Evolutionary conservation across 1,140 invertebrate species (phyloP).

Genomic region (Psix sp.): DNA sequence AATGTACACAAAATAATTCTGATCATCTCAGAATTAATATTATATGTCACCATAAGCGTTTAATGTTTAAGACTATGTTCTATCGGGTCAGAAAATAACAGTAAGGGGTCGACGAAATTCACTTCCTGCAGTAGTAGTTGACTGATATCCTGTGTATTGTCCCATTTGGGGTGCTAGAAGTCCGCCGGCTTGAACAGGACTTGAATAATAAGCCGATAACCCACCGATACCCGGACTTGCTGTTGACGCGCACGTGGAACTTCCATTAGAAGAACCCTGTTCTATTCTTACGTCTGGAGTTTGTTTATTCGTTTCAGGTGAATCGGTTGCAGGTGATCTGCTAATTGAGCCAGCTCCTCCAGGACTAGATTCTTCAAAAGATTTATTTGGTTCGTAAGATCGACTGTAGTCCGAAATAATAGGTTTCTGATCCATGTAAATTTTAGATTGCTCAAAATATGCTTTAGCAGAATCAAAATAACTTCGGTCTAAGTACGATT

Average conservation of each 20-base stretch:
- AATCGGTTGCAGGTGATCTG: conserved; percentile 79
- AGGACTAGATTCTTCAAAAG: conserved; percentile 86
- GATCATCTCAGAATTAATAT: conserved; percentile 34
- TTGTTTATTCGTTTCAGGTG: conserved; percentile 79
- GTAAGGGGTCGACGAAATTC: conserved; percentile 88
- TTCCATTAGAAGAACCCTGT: conserved; percentile 75
- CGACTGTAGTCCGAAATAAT: conserved; percentile 75
- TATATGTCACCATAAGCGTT: conserved; percentile 57
- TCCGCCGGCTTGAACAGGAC: conserved; percentile 75
- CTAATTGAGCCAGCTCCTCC: conserved; percentile 72
- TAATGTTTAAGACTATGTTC: conserved; percentile 72
- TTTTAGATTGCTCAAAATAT: conserved; percentile 85
- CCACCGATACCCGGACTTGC: conserved; percentile 79
- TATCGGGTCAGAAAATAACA: conserved; percentile 91
- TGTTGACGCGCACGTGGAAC: conserved; percentile 79
- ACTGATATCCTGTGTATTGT: conserved; percentile 81
- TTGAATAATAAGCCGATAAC: conserved; percentile 80
- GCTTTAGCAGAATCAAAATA: conserved; percentile 85
- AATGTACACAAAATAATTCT: conserved; percentile 39
- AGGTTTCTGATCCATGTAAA: conserved; percentile 86
- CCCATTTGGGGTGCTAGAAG: conserved; percentile 79
- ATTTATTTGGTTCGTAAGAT: conserved; percentile 75
- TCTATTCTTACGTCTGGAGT: conserved; percentile 77
- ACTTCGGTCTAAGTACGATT: conserved; percentile 83
- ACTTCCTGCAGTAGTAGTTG: conserved; percentile 75